Percentiles rank a stretch among this genome's conserved stretches.
These are phyloP conservation scores for Peucedramus taeniatus DNA, from an alignment of 2,113 vertebrate genomes.

Conservation along the genomic window DNA sequence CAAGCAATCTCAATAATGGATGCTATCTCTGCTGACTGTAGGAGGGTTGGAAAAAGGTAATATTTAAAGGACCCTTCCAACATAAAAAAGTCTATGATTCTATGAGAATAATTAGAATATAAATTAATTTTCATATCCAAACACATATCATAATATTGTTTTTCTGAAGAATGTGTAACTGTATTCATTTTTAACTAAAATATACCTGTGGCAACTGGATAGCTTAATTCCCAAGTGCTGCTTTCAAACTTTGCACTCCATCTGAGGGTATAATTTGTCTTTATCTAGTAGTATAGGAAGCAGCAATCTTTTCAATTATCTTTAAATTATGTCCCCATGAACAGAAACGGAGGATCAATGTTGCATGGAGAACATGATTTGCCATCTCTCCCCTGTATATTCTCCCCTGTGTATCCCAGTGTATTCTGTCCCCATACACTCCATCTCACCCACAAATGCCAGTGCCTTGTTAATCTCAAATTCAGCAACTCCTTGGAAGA, in stretches of 20 bases:
- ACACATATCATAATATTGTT: not conserved
- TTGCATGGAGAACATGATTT: not conserved
- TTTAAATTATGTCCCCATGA: not conserved
- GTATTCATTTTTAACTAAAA: not conserved
- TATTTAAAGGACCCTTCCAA: not conserved
- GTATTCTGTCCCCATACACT: not conserved
- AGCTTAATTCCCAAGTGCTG: not conserved
- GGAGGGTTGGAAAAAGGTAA: fast-evolving
- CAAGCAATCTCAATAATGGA: not conserved
- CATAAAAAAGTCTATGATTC: not conserved
- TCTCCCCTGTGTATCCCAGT: too few relatives aligned
- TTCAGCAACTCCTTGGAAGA: not conserved
- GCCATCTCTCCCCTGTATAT: not conserved
- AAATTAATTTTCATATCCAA: not conserved
- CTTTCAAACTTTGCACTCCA: not conserved
- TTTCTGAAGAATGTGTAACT: not conserved
- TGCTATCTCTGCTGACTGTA: fast-evolving
- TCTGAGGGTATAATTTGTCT: not conserved
- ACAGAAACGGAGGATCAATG: not conserved
- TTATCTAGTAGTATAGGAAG: not conserved
- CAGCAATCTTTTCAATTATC: not conserved
- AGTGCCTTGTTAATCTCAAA: not conserved
- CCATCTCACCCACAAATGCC: not conserved
- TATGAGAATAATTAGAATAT: not conserved
- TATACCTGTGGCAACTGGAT: not conserved